These are phyloP conservation scores for Pseudomyrmex sp. DNA, from an alignment of 1,140 invertebrate species.

Conservation along the genomic window DNA sequence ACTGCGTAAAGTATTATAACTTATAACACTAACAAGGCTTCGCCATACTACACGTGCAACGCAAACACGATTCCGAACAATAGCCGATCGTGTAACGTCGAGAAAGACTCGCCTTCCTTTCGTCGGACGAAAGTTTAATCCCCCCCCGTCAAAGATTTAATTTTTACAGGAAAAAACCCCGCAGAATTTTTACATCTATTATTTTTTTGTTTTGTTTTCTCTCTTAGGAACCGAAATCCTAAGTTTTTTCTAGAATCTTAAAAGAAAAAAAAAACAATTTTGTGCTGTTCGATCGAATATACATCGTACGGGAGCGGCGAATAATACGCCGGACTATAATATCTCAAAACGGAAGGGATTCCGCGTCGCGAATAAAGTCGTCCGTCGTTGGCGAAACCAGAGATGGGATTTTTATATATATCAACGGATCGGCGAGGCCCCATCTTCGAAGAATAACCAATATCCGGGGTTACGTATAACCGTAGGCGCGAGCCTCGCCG, in stretches of 20 bases:
- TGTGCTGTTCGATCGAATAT: no score
- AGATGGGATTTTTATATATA: conserved; percentile 1
- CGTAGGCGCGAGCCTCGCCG: background rate
- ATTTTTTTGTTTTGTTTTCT: no score
- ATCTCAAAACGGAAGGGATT: background rate
- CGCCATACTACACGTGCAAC: conserved; percentile 36
- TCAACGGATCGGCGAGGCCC: background rate
- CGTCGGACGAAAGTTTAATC: conserved; percentile 2
- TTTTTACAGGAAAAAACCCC: background rate
- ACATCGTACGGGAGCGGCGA: no score
- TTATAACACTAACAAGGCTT: background rate
- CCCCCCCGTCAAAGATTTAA: background rate
- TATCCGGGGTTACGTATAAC: background rate
- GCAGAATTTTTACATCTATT: no score
- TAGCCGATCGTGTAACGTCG: background rate
- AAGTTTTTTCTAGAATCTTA: background rate
- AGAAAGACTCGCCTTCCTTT: background rate
- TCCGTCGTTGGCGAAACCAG: conserved; percentile 26
- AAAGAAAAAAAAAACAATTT: background rate
- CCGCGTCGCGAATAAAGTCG: conserved; percentile 20
- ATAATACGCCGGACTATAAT: no score
- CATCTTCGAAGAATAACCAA: background rate
- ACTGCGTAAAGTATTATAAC: conserved; percentile 25
- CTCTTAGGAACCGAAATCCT: conserved; percentile 1
- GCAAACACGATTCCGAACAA: conserved; percentile 9